Conservation (phyloP, 2,113 vertebrate genomes). For the Eupsittula cactorum region DNA sequence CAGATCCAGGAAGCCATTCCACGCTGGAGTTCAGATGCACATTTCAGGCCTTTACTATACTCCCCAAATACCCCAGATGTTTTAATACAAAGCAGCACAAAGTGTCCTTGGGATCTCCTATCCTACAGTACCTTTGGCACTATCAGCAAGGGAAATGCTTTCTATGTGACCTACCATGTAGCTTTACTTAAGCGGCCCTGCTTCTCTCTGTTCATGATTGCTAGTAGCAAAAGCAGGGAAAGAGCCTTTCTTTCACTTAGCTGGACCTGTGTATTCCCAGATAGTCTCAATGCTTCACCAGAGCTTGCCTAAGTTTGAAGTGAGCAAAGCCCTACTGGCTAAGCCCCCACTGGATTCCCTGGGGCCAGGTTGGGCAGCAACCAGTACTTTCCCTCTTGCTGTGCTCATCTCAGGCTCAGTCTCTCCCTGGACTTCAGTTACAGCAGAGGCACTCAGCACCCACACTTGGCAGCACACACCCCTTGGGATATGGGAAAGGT, state of each 20-base stretch:
- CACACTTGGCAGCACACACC: background rate
- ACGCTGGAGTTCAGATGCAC: background rate
- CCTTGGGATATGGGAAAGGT: background rate
- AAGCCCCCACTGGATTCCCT: background rate
- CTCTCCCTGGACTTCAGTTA: background rate
- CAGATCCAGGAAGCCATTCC: background rate
- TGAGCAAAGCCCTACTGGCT: background rate
- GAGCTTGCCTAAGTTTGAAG: background rate
- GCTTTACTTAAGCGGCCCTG: background rate
- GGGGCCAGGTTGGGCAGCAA: background rate
- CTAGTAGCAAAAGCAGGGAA: background rate
- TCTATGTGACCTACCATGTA: background rate
- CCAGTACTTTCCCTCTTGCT: fast-evolving
- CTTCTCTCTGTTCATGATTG: background rate
- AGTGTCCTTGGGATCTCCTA: background rate
- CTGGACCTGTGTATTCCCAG: background rate
- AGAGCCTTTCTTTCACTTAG: background rate
- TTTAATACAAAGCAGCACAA: background rate
- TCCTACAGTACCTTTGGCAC: background rate
- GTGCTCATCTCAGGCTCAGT: background rate
- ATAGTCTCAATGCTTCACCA: background rate
- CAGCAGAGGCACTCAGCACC: background rate
- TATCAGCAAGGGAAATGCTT: background rate
- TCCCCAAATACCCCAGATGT: background rate
- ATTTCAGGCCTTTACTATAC: background rate